Percentiles rank a stretch among this genome's conserved stretches.
Evolutionary conservation across 2,888 invertebrate species (phyloP).

Genomic region (Gerosis bhagava): DNA sequence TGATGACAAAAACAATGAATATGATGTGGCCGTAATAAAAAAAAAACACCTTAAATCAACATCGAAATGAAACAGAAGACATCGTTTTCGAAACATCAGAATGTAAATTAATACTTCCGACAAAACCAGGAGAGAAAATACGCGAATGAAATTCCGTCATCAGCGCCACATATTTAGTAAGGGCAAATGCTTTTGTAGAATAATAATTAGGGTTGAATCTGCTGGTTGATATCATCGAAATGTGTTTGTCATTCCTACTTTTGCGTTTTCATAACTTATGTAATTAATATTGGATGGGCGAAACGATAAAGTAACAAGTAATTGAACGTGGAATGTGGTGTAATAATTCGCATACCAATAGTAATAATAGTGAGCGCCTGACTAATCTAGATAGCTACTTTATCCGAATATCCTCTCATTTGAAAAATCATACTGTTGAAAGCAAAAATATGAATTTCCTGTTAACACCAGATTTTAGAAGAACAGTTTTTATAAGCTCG

Average conservation of each 20-base stretch:
- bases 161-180: conserved; percentile 23
- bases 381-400: conserved; percentile 2
- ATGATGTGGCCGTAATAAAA: too few species aligned
- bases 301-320: conserved; percentile 27
- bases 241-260: conserved; percentile 23
- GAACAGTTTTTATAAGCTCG: too few species aligned
- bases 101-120: too few species aligned
- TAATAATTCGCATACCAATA: conserved; percentile 2
- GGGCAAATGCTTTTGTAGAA: conserved; percentile 23
- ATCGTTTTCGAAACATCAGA: too few species aligned
- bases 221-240: conserved; percentile 33
- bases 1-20: too few species aligned
- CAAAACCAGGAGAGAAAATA: too few species aligned
- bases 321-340: conserved; percentile 34
- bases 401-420: neutral
- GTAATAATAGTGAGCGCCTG: conserved; percentile 8
- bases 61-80: neutral
- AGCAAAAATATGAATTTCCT: too few species aligned
- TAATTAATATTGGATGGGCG: conserved; percentile 16
- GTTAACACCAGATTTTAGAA: too few species aligned
- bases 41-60: too few species aligned
- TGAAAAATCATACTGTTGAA: too few species aligned
- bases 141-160: neutral
- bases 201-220: conserved; percentile 32
- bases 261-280: conserved; percentile 20